phyloP scores from a whole-genome alignment of 2,888 invertebrate species.

The Hirudinaria manillensis region DNA sequence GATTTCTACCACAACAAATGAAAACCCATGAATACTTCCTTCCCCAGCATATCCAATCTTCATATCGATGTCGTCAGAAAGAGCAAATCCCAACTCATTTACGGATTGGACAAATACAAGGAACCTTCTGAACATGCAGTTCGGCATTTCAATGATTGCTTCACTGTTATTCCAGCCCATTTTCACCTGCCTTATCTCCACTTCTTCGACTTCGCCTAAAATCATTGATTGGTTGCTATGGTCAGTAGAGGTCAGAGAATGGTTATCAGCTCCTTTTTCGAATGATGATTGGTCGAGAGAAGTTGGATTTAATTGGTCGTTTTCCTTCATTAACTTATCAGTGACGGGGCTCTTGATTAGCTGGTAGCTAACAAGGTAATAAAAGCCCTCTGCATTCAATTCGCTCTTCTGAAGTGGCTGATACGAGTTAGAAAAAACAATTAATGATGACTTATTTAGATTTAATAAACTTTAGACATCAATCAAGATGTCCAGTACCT shows the following conservation, averaged over 20 bases:
- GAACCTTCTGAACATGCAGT: conserved; percentile 79
- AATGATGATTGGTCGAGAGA: too few relatives aligned
- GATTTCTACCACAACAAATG: too few relatives aligned
- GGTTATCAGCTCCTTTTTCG: not conserved
- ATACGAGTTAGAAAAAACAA: not conserved
- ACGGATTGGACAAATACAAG: conserved; percentile 81
- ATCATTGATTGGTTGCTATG: not conserved
- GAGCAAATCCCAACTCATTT: conserved; percentile 79
- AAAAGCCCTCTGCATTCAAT: conserved; percentile 88
- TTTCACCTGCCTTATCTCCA: conserved; percentile 57
- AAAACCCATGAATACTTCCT: conserved; percentile 41
- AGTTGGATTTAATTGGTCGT: too few relatives aligned
- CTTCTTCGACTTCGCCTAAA: conserved; percentile 61
- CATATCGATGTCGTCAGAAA: conserved; percentile 71
- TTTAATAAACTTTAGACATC: not conserved
- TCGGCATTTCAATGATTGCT: conserved; percentile 66
- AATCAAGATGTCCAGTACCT: conserved; percentile 57
- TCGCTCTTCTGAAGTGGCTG: conserved; percentile 89
- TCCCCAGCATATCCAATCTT: conserved; percentile 83
- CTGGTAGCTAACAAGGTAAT: conserved; percentile 80
- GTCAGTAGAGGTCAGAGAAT: not conserved
- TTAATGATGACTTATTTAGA: not conserved
- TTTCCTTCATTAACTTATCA: not conserved
- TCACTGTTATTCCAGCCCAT: conserved; percentile 70
- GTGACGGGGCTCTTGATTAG: conserved; percentile 53